phyloP scores from a whole-genome alignment of 2,113 vertebrate genomes.

The Puffinus mauretanicus region DNA sequence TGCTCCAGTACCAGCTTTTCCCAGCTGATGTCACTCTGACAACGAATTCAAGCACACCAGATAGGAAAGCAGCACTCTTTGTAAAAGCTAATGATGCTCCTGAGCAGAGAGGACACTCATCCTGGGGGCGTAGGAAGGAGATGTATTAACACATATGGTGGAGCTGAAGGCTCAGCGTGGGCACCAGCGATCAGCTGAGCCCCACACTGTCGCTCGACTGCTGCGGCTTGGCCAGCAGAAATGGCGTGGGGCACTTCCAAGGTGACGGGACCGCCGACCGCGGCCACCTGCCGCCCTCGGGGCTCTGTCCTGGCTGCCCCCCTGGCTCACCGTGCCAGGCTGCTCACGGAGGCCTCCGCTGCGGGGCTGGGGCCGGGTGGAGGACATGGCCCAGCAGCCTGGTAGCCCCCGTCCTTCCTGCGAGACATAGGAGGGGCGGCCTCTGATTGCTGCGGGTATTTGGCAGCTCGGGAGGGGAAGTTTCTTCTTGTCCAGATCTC shows the following conservation, averaged over 20 bases:
- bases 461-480: background rate
- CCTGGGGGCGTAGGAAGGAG: background rate
- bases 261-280: fast-evolving
- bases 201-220: fast-evolving
- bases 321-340: fast-evolving
- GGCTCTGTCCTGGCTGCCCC: background rate
- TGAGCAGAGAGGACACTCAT: background rate
- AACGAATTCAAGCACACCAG: background rate
- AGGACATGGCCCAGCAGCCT: background rate
- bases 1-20: constrained; percentile 43
- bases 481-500: background rate
- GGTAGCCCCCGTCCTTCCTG: background rate
- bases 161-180: background rate
- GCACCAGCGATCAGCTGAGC: background rate
- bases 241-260: background rate
- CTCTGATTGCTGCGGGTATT: fast-evolving
- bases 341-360: no score
- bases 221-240: background rate
- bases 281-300: fast-evolving
- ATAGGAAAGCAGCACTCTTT: background rate
- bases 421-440: fast-evolving
- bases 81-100: background rate
- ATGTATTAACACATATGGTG: fast-evolving
- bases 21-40: constrained; percentile 64
- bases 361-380: background rate